Base-by-base conservation (phyloP, 1,140 invertebrate species). In the Heliothis subflexa region DNA sequence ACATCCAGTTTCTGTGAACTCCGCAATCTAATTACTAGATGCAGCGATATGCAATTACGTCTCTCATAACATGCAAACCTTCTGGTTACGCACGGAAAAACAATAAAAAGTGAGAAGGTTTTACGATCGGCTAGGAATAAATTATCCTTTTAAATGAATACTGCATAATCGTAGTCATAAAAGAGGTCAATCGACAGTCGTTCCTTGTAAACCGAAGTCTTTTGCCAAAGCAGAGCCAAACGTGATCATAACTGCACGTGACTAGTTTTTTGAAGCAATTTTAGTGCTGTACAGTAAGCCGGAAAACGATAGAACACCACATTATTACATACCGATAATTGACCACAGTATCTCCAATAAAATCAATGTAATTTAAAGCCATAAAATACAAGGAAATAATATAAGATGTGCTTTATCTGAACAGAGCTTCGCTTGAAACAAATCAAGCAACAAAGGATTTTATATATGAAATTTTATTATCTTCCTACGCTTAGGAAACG, bases 251-350 rank as follows among this genome's bases (percentile, higher is more conserved):
- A 66, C 62, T 18, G 10, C 62, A 66, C 62, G 62, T 66, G 62
- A 66, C 62, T 4, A 66, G 62, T 66, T 47, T 66, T n/a, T 16
- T 47, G 45, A 40, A 66, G 40, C 40, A 33, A 47, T 13, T 5
- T 16, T 66, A 2, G n/a, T 18, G 40, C 47, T 40, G 40, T 12
- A 47, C 62, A 66, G 25, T 59, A 59, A 47, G 16, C 62, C 25
- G 62, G 62, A 66, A 47, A 66, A 66, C 16, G 62, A 47, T 18
- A 47, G 62, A 66, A 45, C 40, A 45, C 11, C n/a, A 16, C 59
- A 66, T 47, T 66, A 66, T 66, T 66, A 66, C 47, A 40, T 70
- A 70, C 66, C 14, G 18, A 70, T 70, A 70, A 70, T 70, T 70
- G 66, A 21, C n/a, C 25, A 50, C 66, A 70, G 52, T 70, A 70